Conservation (phyloP, 2,797 vertebrate genomes). For the Sebastes matsubarae region DNA sequence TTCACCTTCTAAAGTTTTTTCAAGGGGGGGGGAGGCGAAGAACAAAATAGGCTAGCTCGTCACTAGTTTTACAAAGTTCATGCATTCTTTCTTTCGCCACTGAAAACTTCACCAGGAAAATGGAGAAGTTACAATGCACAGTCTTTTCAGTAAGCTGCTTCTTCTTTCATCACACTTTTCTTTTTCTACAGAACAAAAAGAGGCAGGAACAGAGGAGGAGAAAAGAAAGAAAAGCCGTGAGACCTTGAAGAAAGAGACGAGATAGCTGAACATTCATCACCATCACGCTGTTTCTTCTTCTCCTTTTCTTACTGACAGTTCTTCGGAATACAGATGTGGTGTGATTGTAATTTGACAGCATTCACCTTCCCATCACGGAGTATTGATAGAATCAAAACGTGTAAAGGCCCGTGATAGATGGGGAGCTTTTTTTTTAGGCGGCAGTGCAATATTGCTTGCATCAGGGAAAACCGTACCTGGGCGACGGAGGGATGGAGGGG, state of each 20-base stretch:
- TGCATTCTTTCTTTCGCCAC: slow-evolving; percentile 2
- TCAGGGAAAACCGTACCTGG: slow-evolving; percentile 39
- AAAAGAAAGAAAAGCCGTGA: slow-evolving; percentile 13
- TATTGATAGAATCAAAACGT: slow-evolving; percentile 63
- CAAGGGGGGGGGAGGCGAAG: neutral
- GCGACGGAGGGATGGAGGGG: neutral
- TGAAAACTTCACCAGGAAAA: slow-evolving; percentile 21
- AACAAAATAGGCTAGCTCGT: neutral
- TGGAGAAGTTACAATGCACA: neutral
- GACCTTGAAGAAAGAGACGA: slow-evolving; percentile 39
- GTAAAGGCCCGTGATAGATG: slow-evolving; percentile 58
- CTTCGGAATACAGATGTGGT: slow-evolving; percentile 43
- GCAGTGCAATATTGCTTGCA: slow-evolving; percentile 50
- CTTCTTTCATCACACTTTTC: slow-evolving; percentile 12
- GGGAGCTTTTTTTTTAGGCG: slow-evolving; percentile 14
- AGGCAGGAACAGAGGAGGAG: neutral
- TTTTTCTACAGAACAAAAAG: slow-evolving; percentile 15
- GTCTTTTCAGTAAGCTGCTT: slow-evolving; percentile 15
- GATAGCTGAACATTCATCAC: slow-evolving; percentile 22
- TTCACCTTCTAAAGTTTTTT: slow-evolving; percentile 50
- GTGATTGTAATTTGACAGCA: slow-evolving; percentile 56
- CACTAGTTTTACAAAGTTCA: slow-evolving; percentile 27
- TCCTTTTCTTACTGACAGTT: neutral
- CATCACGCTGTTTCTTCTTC: neutral
- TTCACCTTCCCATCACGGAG: slow-evolving; percentile 48